Percentiles rank a stretch among this genome's conserved stretches.
Conservation (phyloP, 2,113 vertebrate genomes). For the Procapra przewalskii region DNA sequence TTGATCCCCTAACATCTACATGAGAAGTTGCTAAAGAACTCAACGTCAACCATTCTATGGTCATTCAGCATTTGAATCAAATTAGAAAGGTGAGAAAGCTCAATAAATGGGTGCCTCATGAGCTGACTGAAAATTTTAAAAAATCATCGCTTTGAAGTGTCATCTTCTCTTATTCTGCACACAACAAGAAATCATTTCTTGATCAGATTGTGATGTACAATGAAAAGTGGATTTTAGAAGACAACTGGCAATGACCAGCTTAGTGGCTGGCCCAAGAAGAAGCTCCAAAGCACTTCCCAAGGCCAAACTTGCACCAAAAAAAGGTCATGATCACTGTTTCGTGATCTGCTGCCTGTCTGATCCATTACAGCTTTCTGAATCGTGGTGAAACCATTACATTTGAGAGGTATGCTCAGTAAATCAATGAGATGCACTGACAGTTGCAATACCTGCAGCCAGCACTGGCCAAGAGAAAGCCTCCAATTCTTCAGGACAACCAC, state of each 20-base stretch:
- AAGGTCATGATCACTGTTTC: not conserved
- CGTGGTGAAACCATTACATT: not conserved
- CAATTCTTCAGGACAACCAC: not conserved
- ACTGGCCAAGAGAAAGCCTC: not conserved
- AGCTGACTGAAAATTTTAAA: not conserved
- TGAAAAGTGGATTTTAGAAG: not conserved
- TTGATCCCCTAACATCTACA: not conserved
- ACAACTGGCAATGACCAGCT: not conserved
- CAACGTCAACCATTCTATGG: not conserved
- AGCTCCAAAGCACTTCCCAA: not conserved
- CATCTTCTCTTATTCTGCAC: not conserved
- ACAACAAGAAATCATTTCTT: not conserved
- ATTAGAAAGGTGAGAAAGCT: not conserved
- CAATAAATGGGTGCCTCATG: not conserved
- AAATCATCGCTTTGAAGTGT: not conserved
- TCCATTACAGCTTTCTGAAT: not conserved
- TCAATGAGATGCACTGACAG: not conserved
- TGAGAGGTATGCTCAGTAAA: not conserved
- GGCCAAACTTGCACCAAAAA: not conserved
- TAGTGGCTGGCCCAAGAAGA: not conserved
- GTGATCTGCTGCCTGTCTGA: not conserved
- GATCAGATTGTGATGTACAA: not conserved
- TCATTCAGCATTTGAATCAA: not conserved
- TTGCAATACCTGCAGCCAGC: not conserved
- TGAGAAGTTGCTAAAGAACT: not conserved